phyloP scores from a whole-genome alignment of 2,888 invertebrate species.

The Metellina segmentata region DNA sequence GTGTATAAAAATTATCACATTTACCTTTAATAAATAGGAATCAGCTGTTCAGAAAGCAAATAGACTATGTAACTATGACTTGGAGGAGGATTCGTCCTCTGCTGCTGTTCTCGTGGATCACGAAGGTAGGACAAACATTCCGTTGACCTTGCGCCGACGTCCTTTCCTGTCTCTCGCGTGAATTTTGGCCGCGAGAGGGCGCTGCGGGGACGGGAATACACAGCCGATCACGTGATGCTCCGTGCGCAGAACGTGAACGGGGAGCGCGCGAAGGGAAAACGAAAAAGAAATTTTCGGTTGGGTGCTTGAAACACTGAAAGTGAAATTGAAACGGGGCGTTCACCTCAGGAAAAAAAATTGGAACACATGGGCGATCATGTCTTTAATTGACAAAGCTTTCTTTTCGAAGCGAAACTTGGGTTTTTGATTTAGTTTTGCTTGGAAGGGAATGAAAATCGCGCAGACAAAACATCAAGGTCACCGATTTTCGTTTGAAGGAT shows the following conservation, averaged over 20 bases:
- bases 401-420: too few species aligned
- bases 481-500: too few species aligned
- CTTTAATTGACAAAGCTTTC: too few species aligned
- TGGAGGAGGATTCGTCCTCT: constrained; percentile 8
- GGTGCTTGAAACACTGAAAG: not conserved
- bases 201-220: constrained; percentile 13
- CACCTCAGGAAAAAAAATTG: too few species aligned
- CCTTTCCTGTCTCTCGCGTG: constrained; percentile 49
- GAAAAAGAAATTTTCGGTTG: not conserved
- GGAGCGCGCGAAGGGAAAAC: constrained; percentile 8
- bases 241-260: constrained; percentile 8
- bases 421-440: too few species aligned
- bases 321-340: too few species aligned
- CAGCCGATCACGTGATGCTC: constrained; percentile 11
- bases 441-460: too few species aligned
- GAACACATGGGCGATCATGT: too few species aligned
- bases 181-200: constrained; percentile 49
- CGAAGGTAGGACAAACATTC: constrained; percentile 57
- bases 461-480: too few species aligned
- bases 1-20: not conserved
- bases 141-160: constrained; percentile 67
- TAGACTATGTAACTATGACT: not conserved
- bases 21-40: not conserved
- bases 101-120: constrained; percentile 8
- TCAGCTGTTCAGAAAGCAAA: not conserved